Percentiles rank a stretch among this genome's conserved stretches.
These are phyloP conservation scores for Venustaconcha ellipsiformis DNA, from an alignment of 1,140 invertebrate genomes.

Conservation along the genomic window DNA sequence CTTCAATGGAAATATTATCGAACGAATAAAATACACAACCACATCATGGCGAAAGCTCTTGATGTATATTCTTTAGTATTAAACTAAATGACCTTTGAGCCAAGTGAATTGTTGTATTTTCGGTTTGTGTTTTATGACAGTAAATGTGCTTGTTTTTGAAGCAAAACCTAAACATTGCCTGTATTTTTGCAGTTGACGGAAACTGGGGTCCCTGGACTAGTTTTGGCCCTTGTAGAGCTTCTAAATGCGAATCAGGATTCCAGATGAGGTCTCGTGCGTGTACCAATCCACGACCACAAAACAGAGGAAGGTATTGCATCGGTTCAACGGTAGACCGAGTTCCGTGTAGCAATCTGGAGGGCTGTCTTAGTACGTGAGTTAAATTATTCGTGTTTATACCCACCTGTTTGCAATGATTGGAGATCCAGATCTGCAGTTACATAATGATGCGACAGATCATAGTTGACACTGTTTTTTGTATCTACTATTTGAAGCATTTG, in stretches of 20 bases:
- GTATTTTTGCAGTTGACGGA: constrained; percentile 42
- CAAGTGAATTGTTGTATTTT: too few relatives aligned
- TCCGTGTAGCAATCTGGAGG: constrained; percentile 45
- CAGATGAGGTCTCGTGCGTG: constrained; percentile 54
- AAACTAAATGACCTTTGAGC: too few relatives aligned
- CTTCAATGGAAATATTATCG: too few relatives aligned
- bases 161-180: too few relatives aligned
- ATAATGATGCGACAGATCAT: background rate
- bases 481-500: background rate
- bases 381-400: background rate
- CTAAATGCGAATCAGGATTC: constrained; percentile 36
- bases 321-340: constrained; percentile 49
- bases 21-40: too few relatives aligned
- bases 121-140: too few relatives aligned
- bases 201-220: constrained; percentile 51
- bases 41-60: too few relatives aligned
- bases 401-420: background rate
- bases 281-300: constrained; percentile 55
- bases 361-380: constrained; percentile 49
- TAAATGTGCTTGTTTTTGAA: too few relatives aligned
- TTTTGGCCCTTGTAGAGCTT: constrained; percentile 41
- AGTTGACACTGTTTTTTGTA: background rate
- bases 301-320: constrained; percentile 57
- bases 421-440: background rate
- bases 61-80: too few relatives aligned